Percentiles rank a stretch among this genome's conserved stretches.
Evolutionary conservation across 2,797 vertebrate species (phyloP).

Genomic region (Rachycentron canadum): DNA sequence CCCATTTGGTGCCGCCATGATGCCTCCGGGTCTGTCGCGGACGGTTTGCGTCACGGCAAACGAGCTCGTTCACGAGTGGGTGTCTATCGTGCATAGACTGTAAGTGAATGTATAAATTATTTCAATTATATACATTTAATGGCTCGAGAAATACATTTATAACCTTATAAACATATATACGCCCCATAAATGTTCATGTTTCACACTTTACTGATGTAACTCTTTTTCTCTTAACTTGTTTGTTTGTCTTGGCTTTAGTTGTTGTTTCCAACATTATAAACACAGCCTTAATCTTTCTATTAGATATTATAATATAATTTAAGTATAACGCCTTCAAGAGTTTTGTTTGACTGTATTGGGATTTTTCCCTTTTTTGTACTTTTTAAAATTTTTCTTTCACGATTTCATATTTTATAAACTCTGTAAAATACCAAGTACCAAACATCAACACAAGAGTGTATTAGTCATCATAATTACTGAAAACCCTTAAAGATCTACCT

Average conservation of each 20-base stretch:
- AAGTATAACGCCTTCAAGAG: no score
- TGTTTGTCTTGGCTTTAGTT: not conserved
- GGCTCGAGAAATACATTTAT: not conserved
- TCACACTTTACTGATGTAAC: not conserved
- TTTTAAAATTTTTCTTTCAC: no score
- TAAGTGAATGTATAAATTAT: no score
- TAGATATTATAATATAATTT: not conserved
- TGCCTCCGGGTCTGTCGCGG: constrained; percentile 59
- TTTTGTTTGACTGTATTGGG: no score
- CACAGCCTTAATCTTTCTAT: not conserved
- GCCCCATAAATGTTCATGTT: not conserved
- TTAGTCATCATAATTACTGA: no score
- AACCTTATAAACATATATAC: not conserved
- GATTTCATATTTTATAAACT: no score
- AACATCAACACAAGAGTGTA: no score
- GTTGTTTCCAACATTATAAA: not conserved
- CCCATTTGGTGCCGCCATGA: constrained; percentile 75
- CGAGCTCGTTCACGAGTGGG: not conserved
- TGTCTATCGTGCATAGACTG: not conserved
- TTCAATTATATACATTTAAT: not conserved
- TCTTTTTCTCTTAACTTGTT: not conserved
- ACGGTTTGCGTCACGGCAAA: constrained; percentile 46
- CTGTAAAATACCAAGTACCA: no score
- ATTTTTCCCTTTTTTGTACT: no score
- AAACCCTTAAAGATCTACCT: no score